Conservation (phyloP, 2,797 vertebrate genomes). For the Helicolenus hilgendorfi region DNA sequence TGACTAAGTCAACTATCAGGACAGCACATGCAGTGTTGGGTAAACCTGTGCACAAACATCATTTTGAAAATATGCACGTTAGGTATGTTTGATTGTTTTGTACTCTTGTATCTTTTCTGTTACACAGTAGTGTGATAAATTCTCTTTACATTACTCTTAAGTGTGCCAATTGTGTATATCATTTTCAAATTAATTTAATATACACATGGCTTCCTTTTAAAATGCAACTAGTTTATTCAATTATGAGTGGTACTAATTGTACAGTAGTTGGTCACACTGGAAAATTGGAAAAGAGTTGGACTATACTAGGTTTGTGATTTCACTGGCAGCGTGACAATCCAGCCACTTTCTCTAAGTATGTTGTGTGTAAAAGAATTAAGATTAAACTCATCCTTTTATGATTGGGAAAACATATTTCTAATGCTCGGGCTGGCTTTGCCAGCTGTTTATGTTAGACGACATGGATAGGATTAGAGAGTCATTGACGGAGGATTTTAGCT, state of each 20-base stretch:
- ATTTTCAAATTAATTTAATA: background rate
- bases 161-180: background rate
- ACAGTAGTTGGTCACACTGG: background rate
- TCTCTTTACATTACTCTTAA: background rate
- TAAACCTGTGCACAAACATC: constrained; percentile 26
- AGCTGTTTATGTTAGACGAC: constrained; percentile 87
- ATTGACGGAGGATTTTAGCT: constrained; percentile 94
- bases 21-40: constrained; percentile 5
- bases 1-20: constrained; percentile 45
- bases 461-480: constrained; percentile 96
- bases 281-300: background rate
- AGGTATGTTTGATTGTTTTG: background rate
- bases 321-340: constrained; percentile 60
- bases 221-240: constrained; percentile 11
- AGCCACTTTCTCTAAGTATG: constrained; percentile 75
- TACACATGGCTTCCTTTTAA: background rate
- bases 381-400: constrained; percentile 84
- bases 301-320: constrained; percentile 17
- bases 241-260: background rate
- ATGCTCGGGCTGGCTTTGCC: constrained; percentile 74
- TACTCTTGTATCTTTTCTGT: background rate
- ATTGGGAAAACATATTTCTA: constrained; percentile 80
- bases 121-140: background rate
- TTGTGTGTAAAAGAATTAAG: constrained; percentile 79
- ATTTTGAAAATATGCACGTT: background rate